phyloP scores from a whole-genome alignment of 2,113 vertebrate species.

The Python bivittatus region DNA sequence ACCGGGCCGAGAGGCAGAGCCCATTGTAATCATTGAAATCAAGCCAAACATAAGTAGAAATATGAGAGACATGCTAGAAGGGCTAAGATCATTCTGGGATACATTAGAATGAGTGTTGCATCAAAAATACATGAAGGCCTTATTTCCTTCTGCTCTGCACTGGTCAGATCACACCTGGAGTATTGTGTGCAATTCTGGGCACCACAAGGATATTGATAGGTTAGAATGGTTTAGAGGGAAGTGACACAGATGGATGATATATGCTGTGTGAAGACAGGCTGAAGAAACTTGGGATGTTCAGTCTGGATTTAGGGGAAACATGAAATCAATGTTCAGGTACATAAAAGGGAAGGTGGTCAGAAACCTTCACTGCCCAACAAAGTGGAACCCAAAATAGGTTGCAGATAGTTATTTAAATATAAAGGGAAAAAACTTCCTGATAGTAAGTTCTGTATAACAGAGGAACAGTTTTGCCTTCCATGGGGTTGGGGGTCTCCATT shows the following conservation, averaged over 20 bases:
- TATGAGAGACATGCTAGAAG: not conserved
- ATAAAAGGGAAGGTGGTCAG: not conserved
- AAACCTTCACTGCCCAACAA: not conserved
- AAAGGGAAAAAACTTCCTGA: not conserved
- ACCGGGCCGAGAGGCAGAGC: not conserved
- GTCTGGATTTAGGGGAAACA: not conserved
- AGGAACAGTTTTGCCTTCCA: not conserved
- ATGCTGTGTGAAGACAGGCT: not conserved
- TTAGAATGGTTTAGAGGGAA: not conserved
- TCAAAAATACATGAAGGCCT: not conserved
- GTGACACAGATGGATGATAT: not conserved
- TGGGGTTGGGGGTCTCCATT: not conserved
- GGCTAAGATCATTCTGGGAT: not conserved
- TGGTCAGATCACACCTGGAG: not conserved
- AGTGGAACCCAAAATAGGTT: not conserved
- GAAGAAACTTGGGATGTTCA: not conserved
- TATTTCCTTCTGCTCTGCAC: not conserved
- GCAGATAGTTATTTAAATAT: not conserved
- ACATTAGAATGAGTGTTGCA: not conserved
- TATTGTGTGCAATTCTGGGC: no score
- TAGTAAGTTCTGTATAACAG: not conserved
- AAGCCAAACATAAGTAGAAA: not conserved
- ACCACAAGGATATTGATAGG: not conserved
- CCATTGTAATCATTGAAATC: not conserved
- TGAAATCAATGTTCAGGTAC: not conserved